phyloP scores from a whole-genome alignment of 2,888 invertebrate species.

The Acanthoscelides obtectus region DNA sequence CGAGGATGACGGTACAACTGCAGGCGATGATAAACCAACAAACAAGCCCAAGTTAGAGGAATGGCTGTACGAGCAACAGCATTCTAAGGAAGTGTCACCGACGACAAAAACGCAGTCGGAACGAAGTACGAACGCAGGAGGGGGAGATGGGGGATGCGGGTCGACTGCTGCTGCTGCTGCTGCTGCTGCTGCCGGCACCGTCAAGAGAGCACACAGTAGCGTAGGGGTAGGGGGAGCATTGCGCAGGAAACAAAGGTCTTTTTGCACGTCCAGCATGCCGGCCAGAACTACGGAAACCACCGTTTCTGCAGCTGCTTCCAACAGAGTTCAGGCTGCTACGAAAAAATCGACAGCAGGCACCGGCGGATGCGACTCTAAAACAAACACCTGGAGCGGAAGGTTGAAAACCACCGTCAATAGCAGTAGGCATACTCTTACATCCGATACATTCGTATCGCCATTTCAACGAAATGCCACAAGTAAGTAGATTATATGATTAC shows the following conservation, averaged over 20 bases:
- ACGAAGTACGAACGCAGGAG: slow-evolving; percentile 17
- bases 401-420: slow-evolving; percentile 43
- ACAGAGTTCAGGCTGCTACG: slow-evolving; percentile 4
- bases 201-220: background rate
- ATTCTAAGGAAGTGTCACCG: slow-evolving; percentile 16
- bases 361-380: slow-evolving; percentile 32
- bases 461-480: slow-evolving; percentile 37
- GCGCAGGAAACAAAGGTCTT: background rate
- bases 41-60: slow-evolving; percentile 18
- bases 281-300: too few relatives aligned
- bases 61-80: slow-evolving; percentile 8
- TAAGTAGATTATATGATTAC: slow-evolving; percentile 24
- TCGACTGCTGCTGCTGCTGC: too few relatives aligned
- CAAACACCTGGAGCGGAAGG: slow-evolving; percentile 69
- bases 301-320: too few relatives aligned
- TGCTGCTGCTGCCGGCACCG: background rate
- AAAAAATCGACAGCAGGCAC: slow-evolving; percentile 22
- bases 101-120: background rate
- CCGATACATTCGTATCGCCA: slow-evolving; percentile 57
- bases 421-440: slow-evolving; percentile 53
- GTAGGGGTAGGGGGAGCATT: background rate
- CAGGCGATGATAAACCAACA: slow-evolving; percentile 24
- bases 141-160: too few relatives aligned
- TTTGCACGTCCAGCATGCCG: background rate
- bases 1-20: slow-evolving; percentile 46